Base-by-base conservation (phyloP, 1,140 invertebrate species). In the Macrobrachium nipponense region DNA sequence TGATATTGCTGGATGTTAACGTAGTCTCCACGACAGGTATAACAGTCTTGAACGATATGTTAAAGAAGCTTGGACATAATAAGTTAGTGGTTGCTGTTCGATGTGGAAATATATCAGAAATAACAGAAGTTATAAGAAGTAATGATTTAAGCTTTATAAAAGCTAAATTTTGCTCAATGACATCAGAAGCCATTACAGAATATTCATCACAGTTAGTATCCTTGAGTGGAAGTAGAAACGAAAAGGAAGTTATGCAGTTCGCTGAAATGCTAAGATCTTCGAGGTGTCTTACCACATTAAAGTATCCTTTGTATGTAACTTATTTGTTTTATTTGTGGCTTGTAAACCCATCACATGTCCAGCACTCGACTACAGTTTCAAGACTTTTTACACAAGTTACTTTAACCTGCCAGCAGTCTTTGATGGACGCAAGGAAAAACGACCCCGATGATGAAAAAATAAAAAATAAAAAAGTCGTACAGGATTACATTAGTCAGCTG, bases 261-360 rank as follows among this genome's bases (percentile, higher is more conserved):
- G 64, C 66, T 10, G 61, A 64, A 23, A 36, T 86, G 60, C 14
- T 86, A 8, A 36, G 15, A 59, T 80, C 84, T n/a, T 73, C 80
- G 77, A 73, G 60, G 59, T 62, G n/a, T n/a, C 73, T 59, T 43
- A 59, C 66, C 12, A 61, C 44, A 7, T 18, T 86, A 36, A 11
- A 80, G 68, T 86, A 80, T 59, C 84, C 84, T 23, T 68, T 86
- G 12, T 78, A 66, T 61, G 14, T 86, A 23, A 59, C 77, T 43
- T 86, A 86, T 17, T n/a, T 86, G 2, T 11, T 86, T 77, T 64
- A 86, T 43, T 27, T 86, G 27, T 86, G 84, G 84, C 78, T 66
- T 58, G 12, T 62, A 4, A 70, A 80, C n/a, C 84, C 84, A 15
- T 11, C 20, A 6, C 23, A 73, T 51, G 68, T 73, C 8, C 27